Evolutionary conservation across 2,888 invertebrate genomes (phyloP).

Genomic region (Pemphredon lugubris): DNA sequence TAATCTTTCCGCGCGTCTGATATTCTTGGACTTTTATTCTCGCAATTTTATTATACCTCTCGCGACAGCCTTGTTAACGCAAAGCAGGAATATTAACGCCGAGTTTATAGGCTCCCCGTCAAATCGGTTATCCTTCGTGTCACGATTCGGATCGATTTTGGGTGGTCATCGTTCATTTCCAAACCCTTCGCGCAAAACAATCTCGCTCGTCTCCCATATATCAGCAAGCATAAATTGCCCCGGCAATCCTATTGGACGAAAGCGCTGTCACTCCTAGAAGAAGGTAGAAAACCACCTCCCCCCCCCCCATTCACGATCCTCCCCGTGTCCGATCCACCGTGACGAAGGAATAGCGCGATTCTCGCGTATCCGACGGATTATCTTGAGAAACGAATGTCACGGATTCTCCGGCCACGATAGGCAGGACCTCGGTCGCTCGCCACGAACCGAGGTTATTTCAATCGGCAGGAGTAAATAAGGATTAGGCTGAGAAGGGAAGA

Average conservation of each 20-base stretch:
- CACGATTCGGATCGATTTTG: slow-evolving; percentile 15
- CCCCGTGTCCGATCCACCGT: slow-evolving; percentile 10
- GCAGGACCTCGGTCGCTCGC: neutral
- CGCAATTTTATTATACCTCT: no score
- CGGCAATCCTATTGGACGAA: slow-evolving; percentile 20
- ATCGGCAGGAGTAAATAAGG: neutral
- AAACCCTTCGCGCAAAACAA: neutral
- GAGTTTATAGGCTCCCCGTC: neutral
- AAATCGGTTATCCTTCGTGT: neutral
- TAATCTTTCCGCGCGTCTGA: no score
- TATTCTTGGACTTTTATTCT: no score
- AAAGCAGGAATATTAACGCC: neutral
- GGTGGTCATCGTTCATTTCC: slow-evolving; percentile 26
- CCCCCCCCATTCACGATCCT: neutral
- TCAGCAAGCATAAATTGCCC: slow-evolving; percentile 36
- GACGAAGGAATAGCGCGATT: slow-evolving; percentile 35
- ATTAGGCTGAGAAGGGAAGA: neutral
- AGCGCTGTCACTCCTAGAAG: slow-evolving; percentile 10
- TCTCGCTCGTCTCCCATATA: slow-evolving; percentile 11
- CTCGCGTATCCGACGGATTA: slow-evolving; percentile 21
- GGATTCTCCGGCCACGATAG: slow-evolving; percentile 3
- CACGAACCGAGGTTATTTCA: neutral
- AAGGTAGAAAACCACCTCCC: slow-evolving; percentile 14
- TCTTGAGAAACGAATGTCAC: slow-evolving; percentile 15
- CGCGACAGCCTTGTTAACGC: neutral